Evolutionary conservation across 2,797 vertebrate species (phyloP).

Genomic region (Ibycter americanus): DNA sequence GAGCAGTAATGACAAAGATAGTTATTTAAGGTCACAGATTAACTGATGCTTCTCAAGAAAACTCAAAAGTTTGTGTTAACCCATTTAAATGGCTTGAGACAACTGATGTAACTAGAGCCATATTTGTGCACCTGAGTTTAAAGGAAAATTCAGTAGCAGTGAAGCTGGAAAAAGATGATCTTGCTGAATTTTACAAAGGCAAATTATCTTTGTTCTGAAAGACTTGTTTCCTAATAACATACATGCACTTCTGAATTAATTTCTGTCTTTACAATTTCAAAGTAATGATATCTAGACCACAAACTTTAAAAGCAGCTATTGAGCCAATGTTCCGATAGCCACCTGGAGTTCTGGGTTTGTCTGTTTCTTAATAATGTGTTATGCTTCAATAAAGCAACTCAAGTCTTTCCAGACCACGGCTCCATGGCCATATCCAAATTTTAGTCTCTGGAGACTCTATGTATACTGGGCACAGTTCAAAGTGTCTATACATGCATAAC

Average conservation of each 20-base stretch:
- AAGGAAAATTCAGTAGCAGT: background rate
- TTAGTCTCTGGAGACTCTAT: background rate
- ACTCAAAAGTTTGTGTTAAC: background rate
- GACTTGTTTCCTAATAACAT: background rate
- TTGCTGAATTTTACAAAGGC: background rate
- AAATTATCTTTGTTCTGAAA: background rate
- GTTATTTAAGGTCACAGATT: conserved; percentile 19
- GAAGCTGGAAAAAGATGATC: background rate
- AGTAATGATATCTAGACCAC: background rate
- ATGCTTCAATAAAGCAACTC: background rate
- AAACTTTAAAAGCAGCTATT: background rate
- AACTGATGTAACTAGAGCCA: background rate
- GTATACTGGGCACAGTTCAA: background rate
- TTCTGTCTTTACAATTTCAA: background rate
- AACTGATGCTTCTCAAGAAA: background rate
- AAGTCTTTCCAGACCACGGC: background rate
- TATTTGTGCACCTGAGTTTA: background rate
- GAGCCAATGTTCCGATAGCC: background rate
- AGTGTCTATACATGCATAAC: background rate
- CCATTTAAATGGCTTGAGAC: background rate
- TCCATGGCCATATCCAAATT: background rate
- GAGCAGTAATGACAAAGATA: background rate
- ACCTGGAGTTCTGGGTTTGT: background rate
- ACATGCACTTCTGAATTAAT: background rate
- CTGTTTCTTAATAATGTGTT: background rate